Evolutionary conservation across 2,113 vertebrate genomes (phyloP).

Genomic region (Otolemur garnettii): DNA sequence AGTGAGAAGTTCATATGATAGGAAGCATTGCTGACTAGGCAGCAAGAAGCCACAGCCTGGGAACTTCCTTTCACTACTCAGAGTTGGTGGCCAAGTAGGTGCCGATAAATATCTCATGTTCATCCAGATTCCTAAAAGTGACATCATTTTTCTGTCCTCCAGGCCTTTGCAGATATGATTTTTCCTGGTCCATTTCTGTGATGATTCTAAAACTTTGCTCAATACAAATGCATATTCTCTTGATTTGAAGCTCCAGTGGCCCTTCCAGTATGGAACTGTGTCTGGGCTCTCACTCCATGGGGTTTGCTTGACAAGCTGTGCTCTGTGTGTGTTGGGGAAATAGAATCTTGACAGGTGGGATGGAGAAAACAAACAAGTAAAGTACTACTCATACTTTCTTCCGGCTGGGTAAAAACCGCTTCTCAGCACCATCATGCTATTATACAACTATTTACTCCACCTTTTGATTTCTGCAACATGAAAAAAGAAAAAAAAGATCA

Average conservation of each 20-base stretch:
- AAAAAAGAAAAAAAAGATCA: not conserved
- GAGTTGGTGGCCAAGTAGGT: not conserved
- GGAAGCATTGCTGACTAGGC: not conserved
- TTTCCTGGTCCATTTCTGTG: not conserved
- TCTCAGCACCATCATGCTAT: not conserved
- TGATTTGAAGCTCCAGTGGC: not conserved
- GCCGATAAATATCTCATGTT: not conserved
- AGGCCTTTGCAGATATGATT: not conserved
- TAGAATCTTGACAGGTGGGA: not conserved
- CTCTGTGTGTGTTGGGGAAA: not conserved
- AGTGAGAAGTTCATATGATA: not conserved
- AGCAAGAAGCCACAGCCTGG: not conserved
- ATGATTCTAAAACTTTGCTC: not conserved
- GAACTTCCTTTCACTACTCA: not conserved
- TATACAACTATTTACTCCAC: not conserved
- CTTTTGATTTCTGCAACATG: not conserved
- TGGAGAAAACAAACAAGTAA: not conserved
- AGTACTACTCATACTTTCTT: not conserved
- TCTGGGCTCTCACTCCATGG: not conserved
- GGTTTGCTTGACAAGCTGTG: not conserved
- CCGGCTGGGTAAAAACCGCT: not conserved
- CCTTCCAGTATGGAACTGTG: not conserved
- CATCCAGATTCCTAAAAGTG: slow-evolving; percentile 1
- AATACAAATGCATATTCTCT: not conserved
- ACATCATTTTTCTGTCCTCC: not conserved